A percentile compares a stretch with the other conserved stretches of the same genome.
Evolutionary conservation across 2,888 invertebrate species (phyloP).

Genomic region (Cataglyphis altisquamis): DNA sequence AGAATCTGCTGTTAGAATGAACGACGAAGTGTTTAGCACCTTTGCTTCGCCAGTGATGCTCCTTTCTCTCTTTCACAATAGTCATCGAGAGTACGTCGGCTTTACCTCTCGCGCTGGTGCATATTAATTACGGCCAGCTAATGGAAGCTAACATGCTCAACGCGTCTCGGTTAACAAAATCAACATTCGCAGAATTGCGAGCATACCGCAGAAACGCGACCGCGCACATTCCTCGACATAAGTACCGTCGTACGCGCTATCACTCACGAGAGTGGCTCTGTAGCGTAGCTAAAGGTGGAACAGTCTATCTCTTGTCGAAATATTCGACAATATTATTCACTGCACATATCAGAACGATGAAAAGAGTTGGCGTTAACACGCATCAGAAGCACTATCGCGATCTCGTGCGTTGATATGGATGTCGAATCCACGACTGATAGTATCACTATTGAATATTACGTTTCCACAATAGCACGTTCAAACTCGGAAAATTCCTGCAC

Average conservation of each 20-base stretch:
- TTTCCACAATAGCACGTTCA: slow-evolving; percentile 29
- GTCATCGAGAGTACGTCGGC: slow-evolving; percentile 55
- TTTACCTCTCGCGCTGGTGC: slow-evolving; percentile 52
- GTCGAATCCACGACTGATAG: slow-evolving; percentile 38
- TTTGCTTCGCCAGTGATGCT: slow-evolving; percentile 73
- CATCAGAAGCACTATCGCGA: not conserved
- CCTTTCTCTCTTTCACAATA: slow-evolving; percentile 78
- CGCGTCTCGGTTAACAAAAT: slow-evolving; percentile 24
- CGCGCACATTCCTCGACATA: slow-evolving; percentile 6
- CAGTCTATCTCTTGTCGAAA: not conserved
- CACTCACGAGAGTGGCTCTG: not conserved
- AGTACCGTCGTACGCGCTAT: not conserved
- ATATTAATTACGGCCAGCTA: slow-evolving; percentile 61
- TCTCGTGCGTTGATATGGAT: not conserved
- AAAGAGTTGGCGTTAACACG: not conserved
- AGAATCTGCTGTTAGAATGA: slow-evolving; percentile 10
- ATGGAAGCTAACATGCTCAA: slow-evolving; percentile 25
- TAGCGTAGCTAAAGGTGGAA: not conserved
- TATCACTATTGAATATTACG: slow-evolving; percentile 22
- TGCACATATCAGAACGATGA: not conserved
- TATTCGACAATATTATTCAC: not conserved
- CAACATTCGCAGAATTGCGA: not conserved
- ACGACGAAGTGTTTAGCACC: slow-evolving; percentile 68
- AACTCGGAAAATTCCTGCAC: not conserved
- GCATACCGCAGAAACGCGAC: slow-evolving; percentile 2